These are phyloP conservation scores for Plebejus anna DNA, from an alignment of 2,888 invertebrate genomes.

Conservation along the genomic window DNA sequence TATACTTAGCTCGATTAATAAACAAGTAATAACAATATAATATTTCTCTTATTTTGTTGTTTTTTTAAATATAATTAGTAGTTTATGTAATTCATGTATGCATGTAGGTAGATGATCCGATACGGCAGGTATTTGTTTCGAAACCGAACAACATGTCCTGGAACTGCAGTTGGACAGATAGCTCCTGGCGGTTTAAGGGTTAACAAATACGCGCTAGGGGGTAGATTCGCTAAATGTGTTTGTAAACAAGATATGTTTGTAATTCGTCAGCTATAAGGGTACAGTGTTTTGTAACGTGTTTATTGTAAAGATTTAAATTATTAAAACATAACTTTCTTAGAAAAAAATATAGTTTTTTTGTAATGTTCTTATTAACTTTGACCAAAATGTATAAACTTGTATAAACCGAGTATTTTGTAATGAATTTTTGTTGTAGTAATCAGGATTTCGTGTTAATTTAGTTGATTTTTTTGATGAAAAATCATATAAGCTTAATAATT, in stretches of 20 bases:
- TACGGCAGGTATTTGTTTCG: background rate
- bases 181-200: conserved; percentile 11
- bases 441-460: conserved; percentile 52
- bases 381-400: conserved; percentile 59
- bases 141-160: background rate
- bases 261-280: conserved; percentile 55
- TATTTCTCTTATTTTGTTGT: conserved; percentile 25
- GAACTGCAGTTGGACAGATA: conserved; percentile 13
- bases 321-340: conserved; percentile 54
- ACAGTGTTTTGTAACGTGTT: conserved; percentile 64
- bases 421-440: conserved; percentile 50
- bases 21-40: conserved; percentile 22
- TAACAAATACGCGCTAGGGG: conserved; percentile 3
- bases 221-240: conserved; percentile 18
- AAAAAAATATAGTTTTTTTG: conserved; percentile 53
- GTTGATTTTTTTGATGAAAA: conserved; percentile 50
- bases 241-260: conserved; percentile 25
- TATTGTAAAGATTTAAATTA: conserved; percentile 61
- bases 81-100: conserved; percentile 16
- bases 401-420: conserved; percentile 58
- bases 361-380: conserved; percentile 38
- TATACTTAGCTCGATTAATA: conserved; percentile 22
- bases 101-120: conserved; percentile 19
- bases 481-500: conserved; percentile 48
- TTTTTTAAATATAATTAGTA: conserved; percentile 25